Conservation (phyloP, 1,140 invertebrate species). For the Scaptodrosophila lebanonensis region DNA sequence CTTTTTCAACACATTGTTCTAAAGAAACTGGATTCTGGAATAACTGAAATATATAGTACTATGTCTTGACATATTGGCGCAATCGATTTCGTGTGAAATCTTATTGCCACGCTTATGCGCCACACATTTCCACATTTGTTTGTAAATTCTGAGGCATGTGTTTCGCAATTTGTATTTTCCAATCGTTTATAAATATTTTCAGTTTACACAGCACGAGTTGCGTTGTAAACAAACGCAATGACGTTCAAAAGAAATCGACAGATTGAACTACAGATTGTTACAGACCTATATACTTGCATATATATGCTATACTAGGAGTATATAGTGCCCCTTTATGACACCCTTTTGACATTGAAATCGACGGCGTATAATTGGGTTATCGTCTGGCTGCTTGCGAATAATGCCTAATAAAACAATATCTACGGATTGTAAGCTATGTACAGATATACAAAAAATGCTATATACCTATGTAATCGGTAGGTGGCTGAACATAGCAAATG, state of each 20-base stretch:
- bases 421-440: constrained; percentile 22
- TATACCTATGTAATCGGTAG: background rate
- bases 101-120: no score
- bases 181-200: constrained; percentile 45
- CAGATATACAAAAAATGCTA: background rate
- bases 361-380: constrained; percentile 35
- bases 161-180: constrained; percentile 40
- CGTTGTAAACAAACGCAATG: constrained; percentile 40
- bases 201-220: constrained; percentile 49
- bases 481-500: constrained; percentile 27
- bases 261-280: no score
- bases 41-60: no score
- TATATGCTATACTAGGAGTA: no score
- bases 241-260: constrained; percentile 33
- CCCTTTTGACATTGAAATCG: constrained; percentile 40
- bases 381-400: constrained; percentile 21
- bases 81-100: no score
- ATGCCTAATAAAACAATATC: constrained; percentile 28
- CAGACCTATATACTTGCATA: no score
- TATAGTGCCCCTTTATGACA: no score
- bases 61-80: no score
- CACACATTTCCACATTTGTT: no score
- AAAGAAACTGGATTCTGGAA: no score
- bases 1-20: no score
- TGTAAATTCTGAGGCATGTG: background rate